Evolutionary conservation across 2,797 vertebrate species (phyloP).

Genomic region (Etheostoma perlongum): DNA sequence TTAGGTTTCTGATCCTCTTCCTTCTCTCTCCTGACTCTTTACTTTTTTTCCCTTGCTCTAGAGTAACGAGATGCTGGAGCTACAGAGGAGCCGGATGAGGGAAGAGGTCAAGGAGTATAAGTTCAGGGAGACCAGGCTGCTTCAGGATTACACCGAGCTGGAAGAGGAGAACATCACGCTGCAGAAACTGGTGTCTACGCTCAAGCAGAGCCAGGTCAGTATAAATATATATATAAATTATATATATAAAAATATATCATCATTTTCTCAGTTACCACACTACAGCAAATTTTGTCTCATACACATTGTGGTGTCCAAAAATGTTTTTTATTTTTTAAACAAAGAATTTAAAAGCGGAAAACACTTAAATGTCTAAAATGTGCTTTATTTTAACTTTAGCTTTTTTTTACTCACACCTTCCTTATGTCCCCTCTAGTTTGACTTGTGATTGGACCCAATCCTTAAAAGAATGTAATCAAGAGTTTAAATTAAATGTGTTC

Average conservation of each 20-base stretch:
- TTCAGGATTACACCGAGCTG: constrained; percentile 98
- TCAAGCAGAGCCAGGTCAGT: constrained; percentile 82
- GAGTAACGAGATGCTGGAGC: constrained; percentile 94
- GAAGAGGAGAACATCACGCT: constrained; percentile 98
- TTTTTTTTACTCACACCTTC: neutral
- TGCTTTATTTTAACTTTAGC: neutral
- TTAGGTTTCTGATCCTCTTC: neutral
- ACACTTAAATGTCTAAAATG: neutral
- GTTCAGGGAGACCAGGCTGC: constrained; percentile 93
- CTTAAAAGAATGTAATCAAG: neutral
- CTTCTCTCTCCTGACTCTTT: neutral
- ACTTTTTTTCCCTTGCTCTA: constrained; percentile 61
- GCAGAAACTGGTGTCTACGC: constrained; percentile 96
- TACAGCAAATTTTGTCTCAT: neutral
- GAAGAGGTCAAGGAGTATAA: constrained; percentile 98
- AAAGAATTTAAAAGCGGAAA: neutral
- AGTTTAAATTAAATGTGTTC: neutral
- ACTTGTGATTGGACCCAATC: neutral
- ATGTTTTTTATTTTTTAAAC: neutral
- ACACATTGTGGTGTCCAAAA: neutral
- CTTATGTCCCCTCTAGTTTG: neutral
- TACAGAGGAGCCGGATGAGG: constrained; percentile 94
- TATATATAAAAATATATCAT: no score
- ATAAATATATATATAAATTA: neutral
- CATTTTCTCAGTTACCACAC: constrained; percentile 7